Base-by-base conservation (phyloP, 1,140 invertebrate genomes). In the Diorhabda sublineata region DNA sequence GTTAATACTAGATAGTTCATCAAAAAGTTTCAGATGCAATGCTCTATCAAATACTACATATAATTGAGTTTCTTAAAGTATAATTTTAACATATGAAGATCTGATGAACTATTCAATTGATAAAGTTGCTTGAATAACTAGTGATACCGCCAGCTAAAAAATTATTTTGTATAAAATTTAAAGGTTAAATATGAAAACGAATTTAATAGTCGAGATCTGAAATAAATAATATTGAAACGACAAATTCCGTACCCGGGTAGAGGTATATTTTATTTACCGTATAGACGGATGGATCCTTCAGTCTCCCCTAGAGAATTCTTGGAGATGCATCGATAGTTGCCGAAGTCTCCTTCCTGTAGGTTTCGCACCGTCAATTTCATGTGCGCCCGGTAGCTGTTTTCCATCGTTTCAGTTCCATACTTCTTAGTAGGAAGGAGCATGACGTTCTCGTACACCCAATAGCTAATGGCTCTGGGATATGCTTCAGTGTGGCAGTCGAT, bases 281-380 rank as follows among this genome's bases (percentile, higher is more conserved):
- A 96, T 66, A 98, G 85, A 81, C 93, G 86, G 81, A 98, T 96
- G 58, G 90, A 91, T 69, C 94, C 94, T 81, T 95, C 93, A 26
- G 95, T 97, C 80, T 94, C 93, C 66, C 95, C 95, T n/a, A 97
- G 86, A 7, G 91, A 92, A 83, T 97, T 98, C 83, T 95, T 95
- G 66, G 94, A 93, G 79, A 94, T 92, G 82, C 92, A 95, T 76
- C 90, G 85, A 83, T 94, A 95, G 81, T 89, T 93, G 69, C 92
- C 92, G 78, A 93, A 94, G 82, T 94, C 92, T 58, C 85, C 88
- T 47, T 85, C 80, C 75, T 90, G 87, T 52, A 95, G 85, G 81
- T 91, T 92, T 74, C 88, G 87, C 71, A 96, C 91, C 62, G 91
- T 93, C 70, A 96, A 83, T 78, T 89, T 91, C 93, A 96, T 95